Conservation (phyloP, 2,797 vertebrate genomes). For the Otolemur crassicaudatus region DNA sequence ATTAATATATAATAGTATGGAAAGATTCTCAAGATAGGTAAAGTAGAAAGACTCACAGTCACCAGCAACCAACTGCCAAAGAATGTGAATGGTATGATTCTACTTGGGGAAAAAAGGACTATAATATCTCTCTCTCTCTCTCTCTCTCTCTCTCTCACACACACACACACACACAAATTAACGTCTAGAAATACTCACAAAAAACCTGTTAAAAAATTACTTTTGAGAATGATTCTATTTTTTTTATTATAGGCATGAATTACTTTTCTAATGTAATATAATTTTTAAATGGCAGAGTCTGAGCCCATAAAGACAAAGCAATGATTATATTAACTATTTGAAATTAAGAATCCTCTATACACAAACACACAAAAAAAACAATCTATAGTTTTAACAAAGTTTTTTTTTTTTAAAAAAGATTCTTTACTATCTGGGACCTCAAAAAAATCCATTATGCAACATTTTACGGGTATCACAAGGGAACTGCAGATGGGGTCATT, state of each 20-base stretch:
- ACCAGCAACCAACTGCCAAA: not conserved
- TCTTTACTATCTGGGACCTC: slow-evolving; percentile 14
- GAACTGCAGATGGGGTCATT: not conserved
- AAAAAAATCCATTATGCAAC: slow-evolving; percentile 2
- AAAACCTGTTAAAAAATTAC: slow-evolving; percentile 26
- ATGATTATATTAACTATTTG: slow-evolving; percentile 38
- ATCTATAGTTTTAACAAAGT: slow-evolving; percentile 1
- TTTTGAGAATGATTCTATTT: slow-evolving; percentile 49
- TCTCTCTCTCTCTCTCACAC: not conserved
- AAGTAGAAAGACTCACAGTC: not conserved
- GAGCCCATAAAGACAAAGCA: slow-evolving; percentile 16
- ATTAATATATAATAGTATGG: not conserved
- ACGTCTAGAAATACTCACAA: not conserved
- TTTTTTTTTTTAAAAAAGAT: not conserved
- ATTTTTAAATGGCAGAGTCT: slow-evolving; percentile 36
- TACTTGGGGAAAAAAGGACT: not conserved
- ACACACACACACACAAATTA: not conserved
- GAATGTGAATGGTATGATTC: not conserved
- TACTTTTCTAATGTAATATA: slow-evolving; percentile 45
- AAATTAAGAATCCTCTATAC: slow-evolving; percentile 16
- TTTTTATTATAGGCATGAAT: not conserved
- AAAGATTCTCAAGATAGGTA: slow-evolving; percentile 32
- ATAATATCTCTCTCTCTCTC: not conserved
- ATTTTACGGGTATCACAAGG: slow-evolving; percentile 9
- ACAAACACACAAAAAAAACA: not conserved